Conservation (phyloP, 1,140 invertebrate genomes). For the Calliphora vicina region DNA sequence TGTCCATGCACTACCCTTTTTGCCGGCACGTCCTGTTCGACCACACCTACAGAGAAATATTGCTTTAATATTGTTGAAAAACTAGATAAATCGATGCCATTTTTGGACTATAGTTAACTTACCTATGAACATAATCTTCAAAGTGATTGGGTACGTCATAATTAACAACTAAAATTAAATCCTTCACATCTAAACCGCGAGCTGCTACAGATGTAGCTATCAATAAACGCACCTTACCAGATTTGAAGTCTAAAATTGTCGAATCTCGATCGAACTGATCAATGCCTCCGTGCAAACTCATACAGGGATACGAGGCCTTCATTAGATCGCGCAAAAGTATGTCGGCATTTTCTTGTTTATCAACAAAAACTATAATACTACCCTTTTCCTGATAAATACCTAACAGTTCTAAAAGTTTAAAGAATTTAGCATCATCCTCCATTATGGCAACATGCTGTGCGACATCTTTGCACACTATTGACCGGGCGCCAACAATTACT, state of each 20-base stretch:
- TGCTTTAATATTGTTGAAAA: neutral
- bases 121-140: slow-evolving; percentile 97
- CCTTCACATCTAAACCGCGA: slow-evolving; percentile 96
- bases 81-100: neutral
- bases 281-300: slow-evolving; percentile 97
- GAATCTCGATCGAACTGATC: slow-evolving; percentile 99
- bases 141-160: slow-evolving; percentile 99
- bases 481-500: slow-evolving; percentile 97
- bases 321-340: slow-evolving; percentile 94
- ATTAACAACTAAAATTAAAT: slow-evolving; percentile 97
- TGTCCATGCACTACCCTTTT: slow-evolving; percentile 96
- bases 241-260: slow-evolving; percentile 98
- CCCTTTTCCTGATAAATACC: slow-evolving; percentile 94
- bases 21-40: slow-evolving; percentile 91
- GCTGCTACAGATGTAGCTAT: slow-evolving; percentile 97
- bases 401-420: slow-evolving; percentile 95
- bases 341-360: slow-evolving; percentile 98
- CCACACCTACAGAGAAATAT: slow-evolving; percentile 76
- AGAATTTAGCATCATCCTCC: slow-evolving; percentile 97
- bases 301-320: slow-evolving; percentile 94
- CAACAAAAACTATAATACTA: slow-evolving; percentile 96
- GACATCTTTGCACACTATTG: slow-evolving; percentile 98
- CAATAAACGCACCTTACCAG: slow-evolving; percentile 83
- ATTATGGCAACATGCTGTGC: slow-evolving; percentile 94
- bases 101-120: neutral